Percentiles rank a stretch among this genome's conserved stretches.
These are phyloP conservation scores for Acanthopleura granulata DNA, from an alignment of 2,888 invertebrate genomes.

Conservation along the genomic window DNA sequence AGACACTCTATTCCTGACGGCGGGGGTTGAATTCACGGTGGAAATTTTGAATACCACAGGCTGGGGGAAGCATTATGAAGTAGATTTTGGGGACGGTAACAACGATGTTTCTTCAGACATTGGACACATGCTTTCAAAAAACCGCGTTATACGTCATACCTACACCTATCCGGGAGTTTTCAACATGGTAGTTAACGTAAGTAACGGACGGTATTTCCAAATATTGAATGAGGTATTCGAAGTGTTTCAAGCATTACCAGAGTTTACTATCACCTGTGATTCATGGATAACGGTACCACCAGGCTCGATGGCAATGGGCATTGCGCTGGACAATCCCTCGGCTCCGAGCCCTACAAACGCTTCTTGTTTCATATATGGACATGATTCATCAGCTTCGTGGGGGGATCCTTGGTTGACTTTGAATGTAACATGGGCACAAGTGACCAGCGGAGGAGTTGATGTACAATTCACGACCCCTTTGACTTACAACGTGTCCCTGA, in stretches of 20 bases:
- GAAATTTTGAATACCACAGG: constrained; percentile 2
- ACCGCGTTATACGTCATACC: not conserved
- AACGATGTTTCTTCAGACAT: not conserved
- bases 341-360: too few species aligned
- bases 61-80: not conserved
- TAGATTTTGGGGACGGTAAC: not conserved
- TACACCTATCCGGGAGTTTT: not conserved
- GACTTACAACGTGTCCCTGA: not conserved
- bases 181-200: not conserved
- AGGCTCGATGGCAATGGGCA: too few species aligned
- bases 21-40: not conserved
- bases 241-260: not conserved
- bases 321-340: too few species aligned
- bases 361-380: too few species aligned
- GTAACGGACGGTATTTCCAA: not conserved
- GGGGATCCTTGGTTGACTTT: not conserved
- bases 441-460: not conserved
- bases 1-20: not conserved
- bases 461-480: not conserved
- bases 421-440: not conserved
- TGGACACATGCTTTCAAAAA: not conserved
- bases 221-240: not conserved
- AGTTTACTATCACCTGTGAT: not conserved
- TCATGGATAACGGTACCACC: not conserved
- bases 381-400: too few species aligned